A percentile compares a stretch with the other conserved stretches of the same genome.
Evolutionary conservation across 1,140 invertebrate species (phyloP).

Genomic region (Drosophila fuyamai): DNA sequence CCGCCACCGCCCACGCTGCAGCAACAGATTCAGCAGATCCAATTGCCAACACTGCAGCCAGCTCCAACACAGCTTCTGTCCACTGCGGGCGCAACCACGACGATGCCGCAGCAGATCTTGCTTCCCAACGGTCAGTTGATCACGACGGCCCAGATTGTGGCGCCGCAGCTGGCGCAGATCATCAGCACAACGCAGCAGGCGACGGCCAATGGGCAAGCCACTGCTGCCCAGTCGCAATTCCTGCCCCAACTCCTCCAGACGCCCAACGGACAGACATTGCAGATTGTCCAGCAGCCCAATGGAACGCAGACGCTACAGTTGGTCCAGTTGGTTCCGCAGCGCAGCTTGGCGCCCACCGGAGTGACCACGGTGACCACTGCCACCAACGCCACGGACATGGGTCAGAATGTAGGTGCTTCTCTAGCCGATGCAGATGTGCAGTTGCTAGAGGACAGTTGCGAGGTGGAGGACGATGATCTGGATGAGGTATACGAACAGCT

Average conservation of each 20-base stretch:
- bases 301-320: conserved; percentile 78
- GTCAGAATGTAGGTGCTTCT: conserved; percentile 31
- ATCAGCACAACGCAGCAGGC: conserved; percentile 53
- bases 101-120: conserved; percentile 74
- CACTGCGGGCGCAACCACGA: conserved; percentile 41
- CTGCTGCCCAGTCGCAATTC: conserved; percentile 64
- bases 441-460: conserved; percentile 65
- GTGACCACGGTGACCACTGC: conserved; percentile 37
- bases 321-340: conserved; percentile 71
- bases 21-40: conserved; percentile 64
- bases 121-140: conserved; percentile 83
- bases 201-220: conserved; percentile 36
- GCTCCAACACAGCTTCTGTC: conserved; percentile 61
- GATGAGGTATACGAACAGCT: conserved; percentile 71
- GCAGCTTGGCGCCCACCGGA: conserved; percentile 43
- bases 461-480: conserved; percentile 67
- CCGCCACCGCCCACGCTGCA: conserved; percentile 46
- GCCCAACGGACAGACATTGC: conserved; percentile 73
- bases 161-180: conserved; percentile 69
- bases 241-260: conserved; percentile 78
- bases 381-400: conserved; percentile 48
- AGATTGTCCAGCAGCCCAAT: conserved; percentile 81
- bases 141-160: conserved; percentile 77
- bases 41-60: conserved; percentile 60
- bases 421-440: conserved; percentile 68